A percentile compares a stretch with the other conserved stretches of the same genome.
These are phyloP conservation scores for Nothoprocta pentlandii DNA, from an alignment of 2,113 vertebrate species.

Conservation along the genomic window DNA sequence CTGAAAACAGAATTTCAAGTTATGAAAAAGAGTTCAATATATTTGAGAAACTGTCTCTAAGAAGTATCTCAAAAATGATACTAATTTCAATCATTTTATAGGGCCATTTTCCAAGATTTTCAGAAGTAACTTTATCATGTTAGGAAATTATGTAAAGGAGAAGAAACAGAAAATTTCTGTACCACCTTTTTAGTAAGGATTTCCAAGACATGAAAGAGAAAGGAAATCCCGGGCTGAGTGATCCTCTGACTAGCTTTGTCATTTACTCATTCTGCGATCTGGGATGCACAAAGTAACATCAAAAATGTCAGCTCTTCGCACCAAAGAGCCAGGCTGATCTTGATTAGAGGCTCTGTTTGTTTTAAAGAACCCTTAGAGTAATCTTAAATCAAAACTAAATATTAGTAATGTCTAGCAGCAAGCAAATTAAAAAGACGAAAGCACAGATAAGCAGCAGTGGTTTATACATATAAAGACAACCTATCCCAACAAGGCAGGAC, in stretches of 20 bases:
- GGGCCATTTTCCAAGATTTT: background rate
- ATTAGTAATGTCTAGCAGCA: background rate
- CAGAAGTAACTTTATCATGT: background rate
- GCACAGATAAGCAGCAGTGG: background rate
- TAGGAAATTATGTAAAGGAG: background rate
- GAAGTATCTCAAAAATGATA: background rate
- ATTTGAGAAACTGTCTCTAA: background rate
- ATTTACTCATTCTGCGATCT: background rate
- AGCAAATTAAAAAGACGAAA: background rate
- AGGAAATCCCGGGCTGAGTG: background rate
- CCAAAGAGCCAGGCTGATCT: background rate
- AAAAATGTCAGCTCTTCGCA: background rate
- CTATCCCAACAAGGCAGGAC: background rate
- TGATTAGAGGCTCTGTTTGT: background rate
- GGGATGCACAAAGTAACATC: background rate
- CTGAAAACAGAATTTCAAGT: background rate
- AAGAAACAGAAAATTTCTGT: background rate
- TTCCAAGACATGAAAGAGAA: background rate
- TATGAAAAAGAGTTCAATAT: background rate
- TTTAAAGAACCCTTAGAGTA: background rate
- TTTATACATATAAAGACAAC: background rate
- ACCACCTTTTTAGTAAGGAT: background rate
- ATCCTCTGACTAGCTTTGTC: background rate
- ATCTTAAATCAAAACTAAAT: background rate
- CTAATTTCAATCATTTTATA: background rate